Evolutionary conservation across 2,888 invertebrate species (phyloP), one percentile per base, ranked within the genome.

Genomic region (Protonemura montana): DNA sequence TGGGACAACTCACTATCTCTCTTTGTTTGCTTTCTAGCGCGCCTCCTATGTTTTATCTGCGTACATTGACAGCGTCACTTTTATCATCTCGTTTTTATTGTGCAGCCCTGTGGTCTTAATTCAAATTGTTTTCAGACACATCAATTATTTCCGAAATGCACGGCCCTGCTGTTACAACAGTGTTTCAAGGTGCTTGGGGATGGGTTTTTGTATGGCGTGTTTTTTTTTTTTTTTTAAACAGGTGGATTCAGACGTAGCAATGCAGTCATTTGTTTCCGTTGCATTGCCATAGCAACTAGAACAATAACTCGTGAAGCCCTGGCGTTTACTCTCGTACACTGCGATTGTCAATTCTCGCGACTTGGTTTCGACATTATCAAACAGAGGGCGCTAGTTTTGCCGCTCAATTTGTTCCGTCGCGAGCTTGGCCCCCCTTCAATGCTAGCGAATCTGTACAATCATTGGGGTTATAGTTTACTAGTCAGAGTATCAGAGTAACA

Each of bases 1-100:
- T 26, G 28, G 28, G 78, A 78, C 78, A 13, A 2, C 21, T 25
- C 76, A 76, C 2, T 7, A 21, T 76, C 26, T 78, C 78, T 78
- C 78, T 78, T 78, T 78, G 78, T 78, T 78, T 78, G 78, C 28
- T 3, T 76, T 78, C 78, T 3, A 59, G 59, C 59, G 13, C 13
- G 7, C 16, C 28, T 27, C 13, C 78, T 13, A 78, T 78, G 78
- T 78, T 78, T 78, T 78, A 78, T 78, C 78, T 78, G 21, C n/a
- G 26, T 2, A 35, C 35, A 59, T 59, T 59, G 59, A 21, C 59
- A 59, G 59, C 59, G n/a, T 2, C 2, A 59, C 59, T 59, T 59
- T 59, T 59, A 59, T 59, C 59, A 59, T 21, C 59, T 21, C 16
- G 16, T 3, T 59, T 59, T 59, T 59, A 59, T 59, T 59, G 59